phyloP scores from a whole-genome alignment of 2,888 invertebrate genomes.

The Neuroscelio doddi region DNA sequence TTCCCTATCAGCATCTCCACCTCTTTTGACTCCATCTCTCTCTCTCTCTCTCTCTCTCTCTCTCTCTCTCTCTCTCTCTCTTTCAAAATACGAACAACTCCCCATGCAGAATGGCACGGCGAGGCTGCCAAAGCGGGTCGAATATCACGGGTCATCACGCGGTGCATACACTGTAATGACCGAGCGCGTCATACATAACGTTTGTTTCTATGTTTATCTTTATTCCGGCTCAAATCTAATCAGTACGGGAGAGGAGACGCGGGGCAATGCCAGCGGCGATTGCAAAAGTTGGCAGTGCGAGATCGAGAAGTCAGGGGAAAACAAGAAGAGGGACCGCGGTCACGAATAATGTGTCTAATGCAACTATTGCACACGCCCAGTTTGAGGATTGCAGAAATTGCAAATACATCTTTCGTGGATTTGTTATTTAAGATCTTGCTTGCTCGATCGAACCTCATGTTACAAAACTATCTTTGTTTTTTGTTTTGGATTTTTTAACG shows the following conservation, averaged over 20 bases:
- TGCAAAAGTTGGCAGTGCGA: slow-evolving; percentile 14
- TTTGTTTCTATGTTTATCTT: slow-evolving; percentile 70
- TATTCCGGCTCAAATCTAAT: slow-evolving; percentile 69
- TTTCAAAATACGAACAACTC: slow-evolving; percentile 43
- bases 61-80: slow-evolving; percentile 20
- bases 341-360: slow-evolving; percentile 37
- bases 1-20: slow-evolving; percentile 34
- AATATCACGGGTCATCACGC: slow-evolving; percentile 65
- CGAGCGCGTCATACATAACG: slow-evolving; percentile 68
- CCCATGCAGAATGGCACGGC: slow-evolving; percentile 42
- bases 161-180: slow-evolving; percentile 61
- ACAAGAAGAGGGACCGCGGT: slow-evolving; percentile 26
- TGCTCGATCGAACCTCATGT: too few relatives aligned
- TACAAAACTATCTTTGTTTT: too few relatives aligned
- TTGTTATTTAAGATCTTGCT: too few relatives aligned
- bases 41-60: slow-evolving; percentile 18
- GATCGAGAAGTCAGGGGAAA: slow-evolving; percentile 16
- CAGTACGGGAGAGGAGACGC: slow-evolving; percentile 60
- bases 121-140: slow-evolving; percentile 39
- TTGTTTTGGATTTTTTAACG: too few relatives aligned
- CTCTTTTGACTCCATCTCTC: slow-evolving; percentile 10
- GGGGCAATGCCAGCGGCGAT: slow-evolving; percentile 51
- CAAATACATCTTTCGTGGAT: too few relatives aligned
- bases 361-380: slow-evolving; percentile 36
- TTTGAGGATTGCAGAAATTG: slow-evolving; percentile 2